phyloP scores from a whole-genome alignment of 92 coral and sea anemone genomes.

The Palythoa caribaeorum region DNA sequence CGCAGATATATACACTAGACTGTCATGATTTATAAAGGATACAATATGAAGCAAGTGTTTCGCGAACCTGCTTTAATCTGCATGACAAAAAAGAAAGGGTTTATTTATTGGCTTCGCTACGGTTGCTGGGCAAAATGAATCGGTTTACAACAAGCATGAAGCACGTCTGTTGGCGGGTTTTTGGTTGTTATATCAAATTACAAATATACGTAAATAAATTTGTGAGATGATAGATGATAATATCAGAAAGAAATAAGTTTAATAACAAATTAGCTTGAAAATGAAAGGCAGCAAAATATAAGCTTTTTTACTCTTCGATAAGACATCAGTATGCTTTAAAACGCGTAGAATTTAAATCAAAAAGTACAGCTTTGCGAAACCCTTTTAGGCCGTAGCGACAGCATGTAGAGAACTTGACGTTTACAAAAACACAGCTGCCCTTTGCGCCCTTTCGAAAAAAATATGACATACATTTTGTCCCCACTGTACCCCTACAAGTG shows the following conservation, averaged over 20 bases:
- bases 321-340: no score
- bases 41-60: background rate
- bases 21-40: background rate
- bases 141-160: background rate
- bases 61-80: background rate
- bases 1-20: background rate
- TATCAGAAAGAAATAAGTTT: background rate
- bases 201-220: background rate
- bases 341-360: no score
- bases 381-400: no score
- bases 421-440: no score
- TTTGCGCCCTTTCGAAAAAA: no score
- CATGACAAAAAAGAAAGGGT: constrained; percentile 3
- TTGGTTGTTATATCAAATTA: background rate
- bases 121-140: constrained; percentile 30
- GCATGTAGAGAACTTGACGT: no score
- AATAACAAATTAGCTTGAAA: background rate
- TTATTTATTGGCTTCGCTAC: background rate
- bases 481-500: no score
- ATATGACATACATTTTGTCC: no score
- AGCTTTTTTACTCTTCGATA: no score
- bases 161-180: background rate
- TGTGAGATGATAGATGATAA: background rate
- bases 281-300: background rate
- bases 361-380: no score